Evolutionary conservation across 2,888 invertebrate genomes (phyloP).

Genomic region (Drosophila heteroneura): DNA sequence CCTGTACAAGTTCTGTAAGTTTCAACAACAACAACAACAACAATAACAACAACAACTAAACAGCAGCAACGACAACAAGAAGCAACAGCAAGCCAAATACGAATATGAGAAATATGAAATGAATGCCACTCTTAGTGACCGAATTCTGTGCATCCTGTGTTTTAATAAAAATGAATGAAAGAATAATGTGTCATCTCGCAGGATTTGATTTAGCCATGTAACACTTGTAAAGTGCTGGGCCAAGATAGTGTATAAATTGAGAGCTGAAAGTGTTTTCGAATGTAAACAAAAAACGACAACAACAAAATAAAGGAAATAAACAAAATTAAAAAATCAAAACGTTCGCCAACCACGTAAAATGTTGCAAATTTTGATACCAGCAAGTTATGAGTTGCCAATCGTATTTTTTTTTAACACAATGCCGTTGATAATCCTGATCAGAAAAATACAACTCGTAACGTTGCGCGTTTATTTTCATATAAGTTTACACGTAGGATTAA

Average conservation of each 20-base stretch:
- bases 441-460: constrained; percentile 41
- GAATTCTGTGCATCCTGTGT: constrained; percentile 51
- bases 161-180: constrained; percentile 8
- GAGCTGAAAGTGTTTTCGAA: constrained; percentile 29
- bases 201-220: constrained; percentile 67
- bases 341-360: constrained; percentile 37
- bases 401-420: constrained; percentile 45
- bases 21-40: constrained; percentile 60
- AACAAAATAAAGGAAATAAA: constrained; percentile 25
- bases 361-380: constrained; percentile 48
- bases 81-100: constrained; percentile 52
- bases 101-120: constrained; percentile 45
- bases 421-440: constrained; percentile 37
- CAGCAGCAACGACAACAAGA: constrained; percentile 29
- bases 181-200: constrained; percentile 32
- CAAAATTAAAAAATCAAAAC: constrained; percentile 39
- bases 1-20: constrained; percentile 86
- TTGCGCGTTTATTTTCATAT: constrained; percentile 77
- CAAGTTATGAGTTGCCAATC: constrained; percentile 40
- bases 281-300: constrained; percentile 42
- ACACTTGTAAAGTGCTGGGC: constrained; percentile 54
- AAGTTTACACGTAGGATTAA: constrained; percentile 82
- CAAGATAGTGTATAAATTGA: constrained; percentile 38
- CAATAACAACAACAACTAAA: constrained; percentile 30
- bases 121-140: constrained; percentile 61